Base-by-base conservation (phyloP, 2,888 invertebrate genomes). In the Lacanobia wlatinum region DNA sequence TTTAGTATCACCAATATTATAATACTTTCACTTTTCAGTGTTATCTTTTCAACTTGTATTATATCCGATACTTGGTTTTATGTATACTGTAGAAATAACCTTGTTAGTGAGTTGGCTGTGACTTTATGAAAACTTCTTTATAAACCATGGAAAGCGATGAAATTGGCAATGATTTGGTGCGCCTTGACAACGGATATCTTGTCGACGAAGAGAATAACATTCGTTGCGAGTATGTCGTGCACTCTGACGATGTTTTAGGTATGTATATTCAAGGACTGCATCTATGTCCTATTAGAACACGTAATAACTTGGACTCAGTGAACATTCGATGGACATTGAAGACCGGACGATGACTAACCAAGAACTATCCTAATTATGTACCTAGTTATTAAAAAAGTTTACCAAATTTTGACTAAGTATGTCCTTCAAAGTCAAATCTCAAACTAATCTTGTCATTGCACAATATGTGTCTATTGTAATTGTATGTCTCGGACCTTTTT, bases 141-240 rank as follows among this genome's bases (percentile, higher is more conserved):
- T 62, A 52, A 85, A 90, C 56, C 78, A 97, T 97, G 97, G 97
- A 97, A 90, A 96, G 93, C 80, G 96, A 97, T 77, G 97, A 97
- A 88, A 96, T 97, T 88, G 97, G 97, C 58, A 97, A 96, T 89
- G 97, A 97, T 79, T 88, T 96, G 72, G 94, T 95, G 69, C 91
- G 95, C 71, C 82, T 95, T 70, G 94, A 95, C 68, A 93, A 91
- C 80, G 95, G 95, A 55, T 96, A 92, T 81, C 86, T 96, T 6
- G 94, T 95, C 0, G 96, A 96, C 43, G 96, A 96, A 63, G 96
- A 95, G 64, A 94, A 94, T 18, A 86, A 86, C 34, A 86, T 86
- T 62, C 86, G 86, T 46, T 86, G 86, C 61, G 86, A 86, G 76
- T 96, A 95, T 78, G 94, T 96, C n/a, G 93, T 96, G 8, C 92